phyloP scores from a whole-genome alignment of 1,140 invertebrate genomes.

The Penaeus indicus region DNA sequence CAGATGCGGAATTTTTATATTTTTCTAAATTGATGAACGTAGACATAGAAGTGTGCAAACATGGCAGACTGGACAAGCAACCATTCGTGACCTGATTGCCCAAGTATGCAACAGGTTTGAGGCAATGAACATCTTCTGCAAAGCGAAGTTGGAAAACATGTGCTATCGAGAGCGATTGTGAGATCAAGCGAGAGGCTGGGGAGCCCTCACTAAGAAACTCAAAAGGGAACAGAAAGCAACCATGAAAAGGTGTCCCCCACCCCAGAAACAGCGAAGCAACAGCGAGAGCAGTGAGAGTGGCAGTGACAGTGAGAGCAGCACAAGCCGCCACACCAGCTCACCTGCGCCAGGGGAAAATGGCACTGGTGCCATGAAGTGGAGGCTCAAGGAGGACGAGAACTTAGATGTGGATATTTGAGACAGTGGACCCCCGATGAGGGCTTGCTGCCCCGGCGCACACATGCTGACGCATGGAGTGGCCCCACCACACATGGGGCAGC shows the following conservation, averaged over 20 bases:
- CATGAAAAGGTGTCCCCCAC: background rate
- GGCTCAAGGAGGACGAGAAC: constrained; percentile 56
- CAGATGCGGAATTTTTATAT: too few relatives aligned
- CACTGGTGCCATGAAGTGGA: constrained; percentile 57
- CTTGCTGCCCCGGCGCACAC: constrained; percentile 42
- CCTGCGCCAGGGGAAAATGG: constrained; percentile 46
- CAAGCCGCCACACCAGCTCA: constrained; percentile 40
- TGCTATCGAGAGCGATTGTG: constrained; percentile 9
- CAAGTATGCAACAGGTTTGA: constrained; percentile 59
- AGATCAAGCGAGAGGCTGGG: constrained; percentile 49
- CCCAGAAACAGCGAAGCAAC: constrained; percentile 44
- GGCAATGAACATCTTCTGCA: constrained; percentile 58
- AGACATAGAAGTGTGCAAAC: background rate
- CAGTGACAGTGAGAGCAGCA: constrained; percentile 49
- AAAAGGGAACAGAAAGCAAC: constrained; percentile 28
- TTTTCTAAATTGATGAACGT: background rate
- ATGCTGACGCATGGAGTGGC: constrained; percentile 34
- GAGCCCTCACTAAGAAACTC: constrained; percentile 22
- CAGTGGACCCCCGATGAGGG: constrained; percentile 52
- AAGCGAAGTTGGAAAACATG: constrained; percentile 53
- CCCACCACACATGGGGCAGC: constrained; percentile 45
- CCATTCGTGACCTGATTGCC: constrained; percentile 54
- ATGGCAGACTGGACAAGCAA: constrained; percentile 55
- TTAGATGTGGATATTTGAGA: constrained; percentile 58
- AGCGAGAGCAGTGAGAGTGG: constrained; percentile 51